Evolutionary conservation across 1,140 invertebrate genomes (phyloP).

Genomic region (Luehdorfia chinensis): DNA sequence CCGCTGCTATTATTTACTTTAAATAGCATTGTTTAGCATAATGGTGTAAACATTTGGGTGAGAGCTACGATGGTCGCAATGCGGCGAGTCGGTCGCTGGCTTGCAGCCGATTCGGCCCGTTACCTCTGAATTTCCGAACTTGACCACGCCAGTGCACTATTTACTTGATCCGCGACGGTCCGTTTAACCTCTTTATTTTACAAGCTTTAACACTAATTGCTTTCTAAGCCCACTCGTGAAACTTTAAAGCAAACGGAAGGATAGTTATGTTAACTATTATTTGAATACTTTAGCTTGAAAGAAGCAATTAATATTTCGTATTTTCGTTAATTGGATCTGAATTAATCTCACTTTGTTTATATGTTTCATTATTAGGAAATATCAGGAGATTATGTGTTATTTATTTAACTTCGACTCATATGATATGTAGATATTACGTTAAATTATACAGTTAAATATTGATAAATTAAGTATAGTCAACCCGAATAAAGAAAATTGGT

Average conservation of each 20-base stretch:
- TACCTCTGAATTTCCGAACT: conserved; percentile 55
- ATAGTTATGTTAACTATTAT: no score
- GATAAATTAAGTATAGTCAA: no score
- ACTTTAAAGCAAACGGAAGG: not conserved
- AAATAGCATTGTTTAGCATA: conserved; percentile 57
- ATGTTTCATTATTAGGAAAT: no score
- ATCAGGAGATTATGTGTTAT: no score
- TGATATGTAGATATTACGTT: no score
- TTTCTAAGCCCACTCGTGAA: conserved; percentile 9
- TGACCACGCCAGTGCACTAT: conserved; percentile 41
- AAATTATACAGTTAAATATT: no score
- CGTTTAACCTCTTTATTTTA: conserved; percentile 33
- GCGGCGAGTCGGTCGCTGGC: conserved; percentile 25
- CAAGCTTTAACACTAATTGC: conserved; percentile 24
- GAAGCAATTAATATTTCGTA: no score
- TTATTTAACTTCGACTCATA: no score
- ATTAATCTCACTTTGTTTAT: no score
- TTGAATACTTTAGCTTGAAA: no score
- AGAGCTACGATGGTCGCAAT: conserved; percentile 46
- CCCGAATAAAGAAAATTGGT: no score
- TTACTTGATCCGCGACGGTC: conserved; percentile 26
- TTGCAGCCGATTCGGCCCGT: conserved; percentile 43
- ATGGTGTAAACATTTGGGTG: conserved; percentile 44
- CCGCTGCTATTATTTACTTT: conserved; percentile 46
- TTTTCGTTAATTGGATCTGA: no score